Evolutionary conservation across 2,797 vertebrate species (phyloP).

Genomic region (Galagoides demidoff): DNA sequence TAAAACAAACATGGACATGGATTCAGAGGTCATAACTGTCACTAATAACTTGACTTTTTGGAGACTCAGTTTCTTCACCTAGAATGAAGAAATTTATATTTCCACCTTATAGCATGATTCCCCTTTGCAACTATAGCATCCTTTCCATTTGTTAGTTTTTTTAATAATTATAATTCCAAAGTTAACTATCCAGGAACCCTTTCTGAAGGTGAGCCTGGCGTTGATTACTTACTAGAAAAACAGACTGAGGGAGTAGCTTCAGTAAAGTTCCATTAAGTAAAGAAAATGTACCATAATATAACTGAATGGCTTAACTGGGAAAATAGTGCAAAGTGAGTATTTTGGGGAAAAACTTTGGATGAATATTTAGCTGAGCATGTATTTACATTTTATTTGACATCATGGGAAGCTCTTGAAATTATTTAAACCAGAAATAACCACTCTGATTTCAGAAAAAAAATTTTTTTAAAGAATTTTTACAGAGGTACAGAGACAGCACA

Average conservation of each 20-base stretch:
- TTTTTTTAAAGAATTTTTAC: slow-evolving; percentile 16
- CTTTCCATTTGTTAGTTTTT: background rate
- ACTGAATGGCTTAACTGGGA: background rate
- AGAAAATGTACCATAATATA: background rate
- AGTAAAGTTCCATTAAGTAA: background rate
- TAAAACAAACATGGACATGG: background rate
- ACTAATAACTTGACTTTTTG: background rate
- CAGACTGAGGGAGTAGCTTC: background rate
- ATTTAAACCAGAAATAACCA: slow-evolving; percentile 9
- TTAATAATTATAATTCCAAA: background rate
- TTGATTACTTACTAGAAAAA: background rate
- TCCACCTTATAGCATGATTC: background rate
- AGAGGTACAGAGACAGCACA: background rate
- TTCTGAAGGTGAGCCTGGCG: background rate
- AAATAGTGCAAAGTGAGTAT: background rate
- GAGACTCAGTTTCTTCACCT: background rate
- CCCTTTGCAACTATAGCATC: background rate
- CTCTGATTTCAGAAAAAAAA: background rate
- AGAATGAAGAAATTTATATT: slow-evolving; percentile 33
- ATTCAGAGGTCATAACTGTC: background rate
- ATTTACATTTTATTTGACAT: slow-evolving; percentile 34
- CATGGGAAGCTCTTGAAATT: background rate
- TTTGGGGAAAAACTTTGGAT: background rate
- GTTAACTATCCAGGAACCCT: background rate
- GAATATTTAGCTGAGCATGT: background rate